Base-by-base conservation (phyloP, 2,888 invertebrate genomes). In the Dolichopus griseipennis region DNA sequence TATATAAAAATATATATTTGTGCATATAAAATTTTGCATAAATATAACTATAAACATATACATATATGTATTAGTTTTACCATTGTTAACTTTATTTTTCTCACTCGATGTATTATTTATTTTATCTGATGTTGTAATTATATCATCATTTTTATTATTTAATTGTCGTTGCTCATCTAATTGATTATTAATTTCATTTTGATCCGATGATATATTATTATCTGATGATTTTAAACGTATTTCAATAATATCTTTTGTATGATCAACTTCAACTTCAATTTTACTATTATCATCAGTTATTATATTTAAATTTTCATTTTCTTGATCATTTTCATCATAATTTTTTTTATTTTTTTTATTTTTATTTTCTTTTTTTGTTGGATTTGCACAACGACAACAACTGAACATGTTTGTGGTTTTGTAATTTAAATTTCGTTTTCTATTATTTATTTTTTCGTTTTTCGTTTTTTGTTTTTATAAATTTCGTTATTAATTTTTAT, bases 221-320 rank as follows among this genome's bases (percentile, higher is more conserved):
- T 65, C 20, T 65, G 65, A 65, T 10, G 52, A 22, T 62, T 62
- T 65, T 43, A 68, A 62, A 15, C 68, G 68, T 7, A 68, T 68
- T 65, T 68, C 68, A 10, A 68, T 68, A n/a, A 65, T 62, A 62
- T 68, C 68, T 37, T 65, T 61, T 22, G 62, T 34, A 37, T 67
- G 64, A 15, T 67, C 64, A 33, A 64, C 61, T 66, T 21, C n/a
- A 62, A n/a, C 63, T 22, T 66, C 37, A 34, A n/a, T 27, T 10
- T 34, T 22, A 18, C 27, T 34, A 34, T 68, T 63, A 43, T 63
- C 63, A n/a, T n/a, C n/a, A n/a, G n/a, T n/a, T n/a, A n/a, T n/a
- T n/a, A n/a, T n/a, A 15, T 41, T 22, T 61, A 22, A 20, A 62
- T 65, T 61, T 18, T 8, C 6, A 37, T n/a, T 20, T 41, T 65